Base-by-base conservation (phyloP, 2,797 vertebrate genomes). In the Amblyopsis hoosieri region DNA sequence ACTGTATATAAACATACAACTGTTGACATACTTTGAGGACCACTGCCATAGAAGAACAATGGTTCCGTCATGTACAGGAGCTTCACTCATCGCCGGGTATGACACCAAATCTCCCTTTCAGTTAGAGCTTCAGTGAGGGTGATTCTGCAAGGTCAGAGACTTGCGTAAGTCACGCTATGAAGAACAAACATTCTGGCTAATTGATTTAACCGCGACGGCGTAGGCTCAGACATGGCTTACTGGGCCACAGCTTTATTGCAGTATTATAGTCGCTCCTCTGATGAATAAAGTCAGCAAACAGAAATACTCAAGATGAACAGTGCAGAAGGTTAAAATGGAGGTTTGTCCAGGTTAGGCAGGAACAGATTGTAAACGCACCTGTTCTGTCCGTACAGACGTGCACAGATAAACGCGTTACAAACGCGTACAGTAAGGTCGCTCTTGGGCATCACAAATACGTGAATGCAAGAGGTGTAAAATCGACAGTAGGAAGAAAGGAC, bases 161-260 rank as follows among this genome's bases (percentile, higher is more conserved):
- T 54, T 58, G 72, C 67, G 53, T 65, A 64, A 53, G 58, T 47
- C 59, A 50, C 67, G 62, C 71, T 64, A 62, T 57, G 75, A 67
- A 82, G 69, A 77, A 76, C 70, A 82, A 82, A 75, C 70, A 71
- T 46, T 54, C 55, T n/a, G 60, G 60, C 54, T 81, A 82, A 82
- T 82, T 81, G 76, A 79, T 84, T 86, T 69, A 67, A 66, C 57
- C 63, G 57, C 57, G 62, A 71, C 72, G 37, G 11, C 5, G 47
- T 59, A 60, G 55, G 72, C 74, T 71, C 54, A 63, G 66, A 61
- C 69, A 52, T 70, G 60, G 71, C 76, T 74, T 60, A 66, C 47
- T 49, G 60, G 67, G 58, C 54, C 58, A 11, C 66, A 73, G 59
- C 71, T 67, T 79, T 74, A 70, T 67, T 58, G 54, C 55, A 60